These are phyloP conservation scores for Hydropsyche betteni DNA, from an alignment of 2,888 invertebrate genomes.

Conservation along the genomic window DNA sequence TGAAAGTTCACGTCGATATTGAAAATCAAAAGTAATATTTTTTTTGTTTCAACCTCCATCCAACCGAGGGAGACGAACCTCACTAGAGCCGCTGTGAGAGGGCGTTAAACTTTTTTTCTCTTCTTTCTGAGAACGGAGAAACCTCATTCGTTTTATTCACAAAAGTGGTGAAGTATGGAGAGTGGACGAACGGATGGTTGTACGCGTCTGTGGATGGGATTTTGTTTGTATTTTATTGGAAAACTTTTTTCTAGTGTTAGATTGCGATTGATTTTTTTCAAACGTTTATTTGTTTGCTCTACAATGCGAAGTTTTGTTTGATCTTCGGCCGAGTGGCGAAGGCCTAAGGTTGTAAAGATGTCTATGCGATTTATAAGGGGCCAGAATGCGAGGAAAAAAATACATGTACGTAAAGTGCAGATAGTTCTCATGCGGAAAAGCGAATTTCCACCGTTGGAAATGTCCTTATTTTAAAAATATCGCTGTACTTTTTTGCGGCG, in stretches of 20 bases:
- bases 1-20: constrained; percentile 18
- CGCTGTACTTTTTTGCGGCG: not conserved
- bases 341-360: constrained; percentile 46
- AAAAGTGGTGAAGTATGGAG: constrained; percentile 29
- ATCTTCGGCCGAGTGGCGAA: constrained; percentile 44
- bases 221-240: constrained; percentile 46
- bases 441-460: not conserved
- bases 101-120: constrained; percentile 24
- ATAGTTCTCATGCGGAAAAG: not conserved
- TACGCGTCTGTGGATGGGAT: constrained; percentile 7
- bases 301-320: constrained; percentile 45
- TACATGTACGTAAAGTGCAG: too few species aligned
- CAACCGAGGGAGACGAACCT: constrained; percentile 21
- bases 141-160: constrained; percentile 30
- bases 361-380: constrained; percentile 37
- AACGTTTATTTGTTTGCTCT: constrained; percentile 45
- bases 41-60: constrained; percentile 29
- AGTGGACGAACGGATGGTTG: constrained; percentile 11
- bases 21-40: constrained; percentile 24
- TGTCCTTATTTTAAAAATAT: not conserved
- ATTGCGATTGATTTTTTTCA: constrained; percentile 43
- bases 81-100: constrained; percentile 6
- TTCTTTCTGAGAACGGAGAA: not conserved
- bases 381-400: constrained; percentile 6
- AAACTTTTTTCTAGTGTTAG: constrained; percentile 45